These are phyloP conservation scores for Metridium senile DNA, from an alignment of 92 coral and sea anemone species.

Conservation along the genomic window DNA sequence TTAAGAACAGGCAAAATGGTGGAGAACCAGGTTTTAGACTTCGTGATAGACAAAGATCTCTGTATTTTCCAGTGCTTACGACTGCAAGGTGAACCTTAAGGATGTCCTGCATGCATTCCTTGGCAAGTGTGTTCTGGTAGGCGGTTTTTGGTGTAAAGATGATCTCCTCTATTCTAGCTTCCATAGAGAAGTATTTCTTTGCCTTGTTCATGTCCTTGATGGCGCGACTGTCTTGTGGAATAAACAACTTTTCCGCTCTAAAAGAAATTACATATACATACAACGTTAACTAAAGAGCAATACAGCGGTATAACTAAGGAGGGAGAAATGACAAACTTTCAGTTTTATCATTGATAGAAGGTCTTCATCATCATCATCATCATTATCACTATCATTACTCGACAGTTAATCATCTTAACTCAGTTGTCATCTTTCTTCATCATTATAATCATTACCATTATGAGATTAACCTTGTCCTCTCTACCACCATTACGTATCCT, in stretches of 20 bases:
- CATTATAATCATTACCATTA: too few species aligned
- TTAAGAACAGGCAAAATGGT: conserved; percentile 52
- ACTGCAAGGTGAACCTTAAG: conserved; percentile 47
- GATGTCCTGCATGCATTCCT: conserved; percentile 56
- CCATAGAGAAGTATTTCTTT: conserved; percentile 57
- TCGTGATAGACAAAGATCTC: conserved; percentile 49
- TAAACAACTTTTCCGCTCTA: conserved; percentile 76
- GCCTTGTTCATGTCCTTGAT: conserved; percentile 68
- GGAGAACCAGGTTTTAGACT: conserved; percentile 29
- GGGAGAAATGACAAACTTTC: too few species aligned
- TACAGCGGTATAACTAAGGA: too few species aligned
- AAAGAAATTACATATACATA: background rate
- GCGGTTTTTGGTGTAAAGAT: conserved; percentile 51
- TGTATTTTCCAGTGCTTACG: conserved; percentile 37
- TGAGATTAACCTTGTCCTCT: too few species aligned
- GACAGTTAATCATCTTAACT: too few species aligned
- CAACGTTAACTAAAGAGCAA: too few species aligned
- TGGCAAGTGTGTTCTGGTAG: conserved; percentile 40
- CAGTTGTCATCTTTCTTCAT: too few species aligned
- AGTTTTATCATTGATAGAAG: too few species aligned
- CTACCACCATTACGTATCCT: too few species aligned
- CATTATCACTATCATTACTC: too few species aligned
- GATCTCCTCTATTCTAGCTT: conserved; percentile 56
- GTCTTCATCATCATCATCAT: too few species aligned
- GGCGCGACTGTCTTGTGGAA: conserved; percentile 84